These are phyloP conservation scores for Augiades crinisus DNA, from an alignment of 2,888 invertebrate genomes.

Conservation along the genomic window DNA sequence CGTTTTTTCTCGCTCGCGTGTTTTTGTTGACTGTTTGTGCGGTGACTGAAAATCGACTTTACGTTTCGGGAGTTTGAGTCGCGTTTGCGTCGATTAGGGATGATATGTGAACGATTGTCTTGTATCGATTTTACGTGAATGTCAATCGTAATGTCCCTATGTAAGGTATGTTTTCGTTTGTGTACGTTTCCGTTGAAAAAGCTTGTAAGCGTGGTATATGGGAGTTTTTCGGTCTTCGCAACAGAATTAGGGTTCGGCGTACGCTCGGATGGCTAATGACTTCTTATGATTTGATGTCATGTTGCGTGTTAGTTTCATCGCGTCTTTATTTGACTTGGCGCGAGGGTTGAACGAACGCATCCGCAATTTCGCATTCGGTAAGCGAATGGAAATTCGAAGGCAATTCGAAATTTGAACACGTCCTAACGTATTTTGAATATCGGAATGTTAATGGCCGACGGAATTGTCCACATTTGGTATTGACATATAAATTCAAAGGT, in stretches of 20 bases:
- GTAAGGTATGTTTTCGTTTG: slow-evolving; percentile 39
- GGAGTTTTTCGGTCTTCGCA: slow-evolving; percentile 56
- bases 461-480: too few relatives aligned
- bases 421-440: slow-evolving; percentile 28
- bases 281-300: slow-evolving; percentile 79
- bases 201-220: slow-evolving; percentile 64
- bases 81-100: background rate
- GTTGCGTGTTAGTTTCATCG: slow-evolving; percentile 60
- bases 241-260: slow-evolving; percentile 62
- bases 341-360: slow-evolving; percentile 46
- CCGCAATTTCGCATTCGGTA: slow-evolving; percentile 42
- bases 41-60: slow-evolving; percentile 32
- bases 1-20: slow-evolving; percentile 69
- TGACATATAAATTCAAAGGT: too few relatives aligned
- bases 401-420: slow-evolving; percentile 40
- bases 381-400: slow-evolving; percentile 38
- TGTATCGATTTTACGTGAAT: slow-evolving; percentile 33
- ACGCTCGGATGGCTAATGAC: slow-evolving; percentile 74
- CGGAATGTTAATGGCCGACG: slow-evolving; percentile 23
- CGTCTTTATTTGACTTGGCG: slow-evolving; percentile 58
- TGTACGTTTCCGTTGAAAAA: slow-evolving; percentile 42
- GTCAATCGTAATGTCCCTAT: slow-evolving; percentile 26
- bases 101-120: slow-evolving; percentile 72
- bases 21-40: slow-evolving; percentile 63
- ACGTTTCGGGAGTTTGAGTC: background rate